Base-by-base conservation (phyloP, 2,113 vertebrate species). In the Cacatua alba region DNA sequence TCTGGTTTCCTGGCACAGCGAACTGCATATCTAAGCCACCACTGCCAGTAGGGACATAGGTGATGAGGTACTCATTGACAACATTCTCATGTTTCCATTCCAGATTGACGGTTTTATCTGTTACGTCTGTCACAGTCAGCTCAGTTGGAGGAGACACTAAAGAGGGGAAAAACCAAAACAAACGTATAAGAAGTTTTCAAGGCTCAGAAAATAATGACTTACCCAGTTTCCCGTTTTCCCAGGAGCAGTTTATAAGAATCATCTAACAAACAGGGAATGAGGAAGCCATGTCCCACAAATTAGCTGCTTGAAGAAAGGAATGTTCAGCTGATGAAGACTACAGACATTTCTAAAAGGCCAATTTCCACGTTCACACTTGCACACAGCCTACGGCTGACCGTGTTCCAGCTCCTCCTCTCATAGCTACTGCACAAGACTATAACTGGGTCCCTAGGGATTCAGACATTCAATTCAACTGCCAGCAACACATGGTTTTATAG, bases 71-170 rank as follows among this genome's bases (percentile, higher is more conserved):
- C 91, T 99, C 98, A 0, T 98, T 99, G 91, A 99, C 99, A 1
- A 97, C 94, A 93, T 99, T 99, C 97, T 99, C 99, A 11, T 99
- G 99, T 53, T 98, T 98, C 99, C 99, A 99, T 84, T 99, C 98
- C 81, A 99, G 90, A 89, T 99, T 99, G 76, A 99, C 98, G 0
- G 99, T 99, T 95, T 99, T 98, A 60, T 99, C 98, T 3, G 98
- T 99, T 92, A 99, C 97, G 26, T 99, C 98, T 10, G 98, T 98
- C 90, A 99, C 98, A 2, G 97, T 98, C 51, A 99, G 98, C 91
- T 99, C 98, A 44, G 98, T 99, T 46, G 99, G 99, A 94, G 99
- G 98, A 35, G 99, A 98, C 62, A 99, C 99, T 99, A 96, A 63
- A 10, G 79, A 51, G 16, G 88, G 55, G 4, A 53, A 60, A 51